Percentiles rank a stretch among this genome's conserved stretches.
Conservation (phyloP, 2,113 vertebrate species). For the Jaculus jaculus region DNA sequence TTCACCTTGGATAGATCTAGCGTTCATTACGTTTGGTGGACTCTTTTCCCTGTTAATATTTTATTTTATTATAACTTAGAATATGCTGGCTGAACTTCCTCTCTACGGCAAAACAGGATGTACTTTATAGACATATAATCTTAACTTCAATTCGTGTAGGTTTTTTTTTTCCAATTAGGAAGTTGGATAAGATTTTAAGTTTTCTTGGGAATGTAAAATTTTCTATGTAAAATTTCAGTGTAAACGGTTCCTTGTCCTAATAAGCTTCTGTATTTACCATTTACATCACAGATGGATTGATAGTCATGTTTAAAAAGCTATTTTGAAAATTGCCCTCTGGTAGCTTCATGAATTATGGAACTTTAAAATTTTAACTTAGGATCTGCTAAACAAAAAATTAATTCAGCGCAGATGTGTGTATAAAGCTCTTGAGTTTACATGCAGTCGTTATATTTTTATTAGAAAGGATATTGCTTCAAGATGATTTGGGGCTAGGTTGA, state of each 20-base stretch:
- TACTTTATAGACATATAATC: background rate
- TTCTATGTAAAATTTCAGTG: background rate
- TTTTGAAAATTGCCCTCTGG: background rate
- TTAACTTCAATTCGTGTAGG: background rate
- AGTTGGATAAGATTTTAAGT: background rate
- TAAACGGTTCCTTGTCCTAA: background rate
- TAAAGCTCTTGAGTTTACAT: background rate
- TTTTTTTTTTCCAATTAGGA: background rate
- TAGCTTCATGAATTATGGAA: background rate
- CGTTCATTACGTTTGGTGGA: background rate
- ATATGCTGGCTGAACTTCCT: background rate
- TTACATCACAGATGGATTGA: background rate
- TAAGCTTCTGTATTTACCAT: conserved; percentile 42
- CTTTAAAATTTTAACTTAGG: background rate
- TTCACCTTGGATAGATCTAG: conserved; percentile 36
- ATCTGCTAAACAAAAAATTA: conserved; percentile 9
- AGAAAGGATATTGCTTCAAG: background rate
- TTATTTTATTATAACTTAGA: background rate
- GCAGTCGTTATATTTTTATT: background rate
- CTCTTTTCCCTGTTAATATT: background rate
- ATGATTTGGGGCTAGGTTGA: background rate
- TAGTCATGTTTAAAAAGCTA: background rate
- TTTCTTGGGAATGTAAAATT: background rate
- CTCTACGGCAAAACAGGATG: background rate
- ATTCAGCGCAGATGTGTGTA: background rate